A percentile compares a stretch with the other conserved stretches of the same genome.
Conservation (phyloP, 1,140 invertebrate genomes). For the Caenorhabditis tropicalis region DNA sequence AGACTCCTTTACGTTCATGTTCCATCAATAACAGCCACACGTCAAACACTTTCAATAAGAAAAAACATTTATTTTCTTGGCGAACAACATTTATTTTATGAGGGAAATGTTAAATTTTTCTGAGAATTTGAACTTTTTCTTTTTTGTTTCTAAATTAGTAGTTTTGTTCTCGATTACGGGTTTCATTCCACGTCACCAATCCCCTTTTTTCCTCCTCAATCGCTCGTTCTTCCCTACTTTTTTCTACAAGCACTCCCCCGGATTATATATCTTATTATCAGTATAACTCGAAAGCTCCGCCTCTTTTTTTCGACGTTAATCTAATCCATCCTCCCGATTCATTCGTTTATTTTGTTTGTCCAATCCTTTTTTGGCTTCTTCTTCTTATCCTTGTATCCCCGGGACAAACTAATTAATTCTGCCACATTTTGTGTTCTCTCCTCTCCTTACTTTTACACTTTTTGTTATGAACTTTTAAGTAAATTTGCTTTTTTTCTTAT, state of each 20-base stretch:
- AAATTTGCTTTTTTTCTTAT: neutral
- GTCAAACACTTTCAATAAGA: neutral
- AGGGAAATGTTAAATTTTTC: neutral
- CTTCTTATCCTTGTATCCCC: neutral
- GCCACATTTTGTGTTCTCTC: neutral
- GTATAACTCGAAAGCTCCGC: neutral
- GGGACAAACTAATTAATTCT: constrained; percentile 18
- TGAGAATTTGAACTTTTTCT: neutral
- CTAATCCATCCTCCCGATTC: neutral
- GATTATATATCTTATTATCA: constrained; percentile 24
- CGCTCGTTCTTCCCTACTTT: neutral
- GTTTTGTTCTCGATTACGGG: constrained; percentile 15
- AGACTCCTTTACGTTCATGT: neutral
- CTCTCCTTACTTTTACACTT: neutral
- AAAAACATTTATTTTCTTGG: neutral
- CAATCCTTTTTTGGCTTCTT: neutral
- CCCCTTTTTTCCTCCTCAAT: neutral
- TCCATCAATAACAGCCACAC: neutral
- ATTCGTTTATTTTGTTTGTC: neutral
- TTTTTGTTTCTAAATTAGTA: neutral
- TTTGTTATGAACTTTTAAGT: neutral
- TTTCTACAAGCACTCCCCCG: neutral
- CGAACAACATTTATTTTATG: neutral
- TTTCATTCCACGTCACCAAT: constrained; percentile 31
- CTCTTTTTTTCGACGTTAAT: neutral